Conservation (phyloP, 2,888 invertebrate genomes). For the Abscondita cerata region DNA sequence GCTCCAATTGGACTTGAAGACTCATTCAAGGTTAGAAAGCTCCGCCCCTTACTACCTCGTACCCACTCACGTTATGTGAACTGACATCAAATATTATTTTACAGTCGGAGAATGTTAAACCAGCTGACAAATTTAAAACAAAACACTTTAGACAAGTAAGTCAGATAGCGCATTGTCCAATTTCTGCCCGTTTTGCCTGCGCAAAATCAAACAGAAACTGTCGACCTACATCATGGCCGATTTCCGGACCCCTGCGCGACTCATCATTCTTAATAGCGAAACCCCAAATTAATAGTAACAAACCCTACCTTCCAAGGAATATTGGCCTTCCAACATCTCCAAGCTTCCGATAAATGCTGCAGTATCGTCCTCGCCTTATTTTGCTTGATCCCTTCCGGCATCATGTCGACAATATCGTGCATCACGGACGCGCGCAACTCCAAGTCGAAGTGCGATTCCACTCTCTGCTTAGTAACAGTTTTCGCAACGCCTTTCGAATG, state of each 20-base stretch:
- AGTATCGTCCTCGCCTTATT: conserved; percentile 99
- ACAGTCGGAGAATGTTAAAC: too few relatives aligned
- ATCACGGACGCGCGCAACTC: conserved; percentile 96
- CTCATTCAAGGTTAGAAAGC: too few relatives aligned
- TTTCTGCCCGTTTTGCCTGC: conserved; percentile 21
- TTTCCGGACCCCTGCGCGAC: conserved; percentile 47
- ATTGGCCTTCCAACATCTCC: conserved; percentile 99
- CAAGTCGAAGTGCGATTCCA: conserved; percentile 99
- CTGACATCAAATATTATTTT: too few relatives aligned
- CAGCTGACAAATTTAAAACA: not conserved
- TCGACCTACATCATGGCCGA: conserved; percentile 32
- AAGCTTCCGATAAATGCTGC: conserved; percentile 98
- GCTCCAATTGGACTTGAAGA: too few relatives aligned
- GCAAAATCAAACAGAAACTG: conserved; percentile 24
- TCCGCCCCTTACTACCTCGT: too few relatives aligned
- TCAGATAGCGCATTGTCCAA: conserved; percentile 33
- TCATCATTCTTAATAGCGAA: conserved; percentile 43
- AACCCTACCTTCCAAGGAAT: conserved; percentile 95
- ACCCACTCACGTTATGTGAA: too few relatives aligned
- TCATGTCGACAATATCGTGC: conserved; percentile 99
- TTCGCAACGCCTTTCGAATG: conserved; percentile 99
- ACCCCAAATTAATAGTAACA: conserved; percentile 5
- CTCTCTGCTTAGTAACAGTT: conserved; percentile 99
- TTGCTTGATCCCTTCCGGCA: conserved; percentile 99
- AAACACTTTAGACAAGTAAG: not conserved